Conservation (phyloP, 2,113 vertebrate genomes). For the Tor tambroides region DNA sequence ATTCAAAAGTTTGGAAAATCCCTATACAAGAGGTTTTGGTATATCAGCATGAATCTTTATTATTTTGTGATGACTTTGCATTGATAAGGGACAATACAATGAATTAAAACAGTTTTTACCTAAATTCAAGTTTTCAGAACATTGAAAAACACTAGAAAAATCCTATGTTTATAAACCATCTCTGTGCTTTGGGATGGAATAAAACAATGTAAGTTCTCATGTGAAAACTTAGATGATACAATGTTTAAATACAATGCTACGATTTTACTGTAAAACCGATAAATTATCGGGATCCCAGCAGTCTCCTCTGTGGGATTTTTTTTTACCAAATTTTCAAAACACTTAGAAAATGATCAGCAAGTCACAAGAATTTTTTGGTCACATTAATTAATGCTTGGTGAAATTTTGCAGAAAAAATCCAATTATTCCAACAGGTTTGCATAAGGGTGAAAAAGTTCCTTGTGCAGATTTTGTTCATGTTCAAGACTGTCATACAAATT, state of each 20-base stretch:
- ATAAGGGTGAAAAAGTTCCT: not conserved
- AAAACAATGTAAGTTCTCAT: not conserved
- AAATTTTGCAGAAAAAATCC: not conserved
- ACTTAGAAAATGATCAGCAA: not conserved
- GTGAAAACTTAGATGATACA: not conserved
- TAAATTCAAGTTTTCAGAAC: not conserved
- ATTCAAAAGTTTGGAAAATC: not conserved
- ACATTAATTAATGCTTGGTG: not conserved
- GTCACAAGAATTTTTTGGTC: not conserved
- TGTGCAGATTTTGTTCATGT: not conserved
- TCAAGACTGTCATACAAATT: not conserved
- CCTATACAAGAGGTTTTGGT: not conserved
- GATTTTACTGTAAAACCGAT: not conserved
- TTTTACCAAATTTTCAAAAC: not conserved
- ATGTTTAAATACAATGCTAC: not conserved
- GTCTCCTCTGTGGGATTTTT: fast-evolving
- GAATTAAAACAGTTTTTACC: not conserved
- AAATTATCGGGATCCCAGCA: not conserved
- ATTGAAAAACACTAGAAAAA: not conserved
- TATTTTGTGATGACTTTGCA: not conserved
- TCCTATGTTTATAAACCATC: not conserved
- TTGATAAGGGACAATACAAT: not conserved
- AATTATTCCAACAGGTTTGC: not conserved
- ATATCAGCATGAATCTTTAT: not conserved
- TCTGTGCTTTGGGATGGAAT: not conserved